Base-by-base conservation (phyloP, 2,113 vertebrate species). In the Macaca mulatta region DNA sequence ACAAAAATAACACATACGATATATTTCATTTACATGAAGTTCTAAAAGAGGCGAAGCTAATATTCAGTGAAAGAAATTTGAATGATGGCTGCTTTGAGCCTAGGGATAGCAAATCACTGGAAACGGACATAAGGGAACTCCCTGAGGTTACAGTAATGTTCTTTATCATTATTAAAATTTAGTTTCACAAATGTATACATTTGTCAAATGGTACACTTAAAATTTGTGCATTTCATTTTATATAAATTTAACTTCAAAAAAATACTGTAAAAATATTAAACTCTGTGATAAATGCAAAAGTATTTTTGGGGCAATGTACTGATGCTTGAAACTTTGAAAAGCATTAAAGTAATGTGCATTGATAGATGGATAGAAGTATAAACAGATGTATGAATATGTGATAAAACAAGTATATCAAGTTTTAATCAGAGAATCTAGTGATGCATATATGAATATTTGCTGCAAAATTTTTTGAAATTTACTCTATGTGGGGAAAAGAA, bases 211-310 rank as follows among this genome's bases (percentile, higher is more conserved):
- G 10, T 70, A 45, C 23, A 59, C 7, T 45, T 77, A 69, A 84
- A 57, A n/a, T 75, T 83, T 93, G 48, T 38, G 2, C 35, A 69
- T 70, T 83, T 86, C 11, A 70, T 50, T 50, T 79, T 40, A 52
- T 52, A 87, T 23, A 92, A 64, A 43, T 43, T 86, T 74, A 61
- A 57, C 57, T 22, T 59, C 25, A 57, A 96, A 89, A 83, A 79
- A 84, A 61, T 61, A 30, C 50, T 70, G 23, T 78, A 85, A 84
- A 48, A 79, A 85, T 40, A 67, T 67, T 50, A 11, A 30, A 67
- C 10, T 57, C 10, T 57, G 4, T 85, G 12, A 69, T 82, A 17
- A 4, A 43, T 35, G 50, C 59, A 70, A 17, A 89, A 90, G 17
- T 83, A 61, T 50, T 79, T 79, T 89, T 59, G 17, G n/a, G 14